These are phyloP conservation scores for Ptychodera flava DNA, from an alignment of 35 echinoderm and acorn worm genomes.

Conservation along the genomic window DNA sequence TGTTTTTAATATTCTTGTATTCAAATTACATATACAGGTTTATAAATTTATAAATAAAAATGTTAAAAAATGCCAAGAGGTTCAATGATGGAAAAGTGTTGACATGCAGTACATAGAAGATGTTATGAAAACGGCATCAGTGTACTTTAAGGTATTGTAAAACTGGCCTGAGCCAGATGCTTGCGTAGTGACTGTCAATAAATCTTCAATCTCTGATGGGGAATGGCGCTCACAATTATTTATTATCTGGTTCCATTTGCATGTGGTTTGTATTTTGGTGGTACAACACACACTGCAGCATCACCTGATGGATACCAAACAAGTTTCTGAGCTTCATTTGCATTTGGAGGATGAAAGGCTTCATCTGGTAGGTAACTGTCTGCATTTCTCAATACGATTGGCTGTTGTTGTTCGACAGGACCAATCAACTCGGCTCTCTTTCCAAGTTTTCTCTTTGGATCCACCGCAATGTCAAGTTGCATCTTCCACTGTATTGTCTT, in stretches of 20 bases:
- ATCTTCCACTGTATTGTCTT: constrained; percentile 95
- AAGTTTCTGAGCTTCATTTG: constrained; percentile 93
- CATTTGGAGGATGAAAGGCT: constrained; percentile 87
- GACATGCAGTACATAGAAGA: too few relatives aligned
- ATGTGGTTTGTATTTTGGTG: constrained; percentile 25
- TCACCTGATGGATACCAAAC: constrained; percentile 88
- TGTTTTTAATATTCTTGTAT: too few relatives aligned
- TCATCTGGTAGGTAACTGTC: constrained; percentile 90
- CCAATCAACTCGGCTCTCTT: constrained; percentile 67
- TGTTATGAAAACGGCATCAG: too few relatives aligned
- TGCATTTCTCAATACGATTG: constrained; percentile 62
- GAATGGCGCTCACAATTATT: too few relatives aligned
- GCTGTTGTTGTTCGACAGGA: constrained; percentile 90
- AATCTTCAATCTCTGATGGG: too few relatives aligned
- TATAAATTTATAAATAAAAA: too few relatives aligned
- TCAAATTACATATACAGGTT: too few relatives aligned
- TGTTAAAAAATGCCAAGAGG: too few relatives aligned
- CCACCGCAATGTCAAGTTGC: constrained; percentile 93
- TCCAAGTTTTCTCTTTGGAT: constrained; percentile 60
- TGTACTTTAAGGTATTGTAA: too few relatives aligned
- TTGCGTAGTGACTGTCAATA: too few relatives aligned
- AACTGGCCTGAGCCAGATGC: too few relatives aligned
- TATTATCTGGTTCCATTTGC: background rate
- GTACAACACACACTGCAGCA: constrained; percentile 74
- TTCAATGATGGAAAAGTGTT: too few relatives aligned